Percentiles rank a stretch among this genome's conserved stretches.
These are phyloP conservation scores for Myotis planiceps DNA, from an alignment of 2,797 vertebrate genomes.

Conservation along the genomic window DNA sequence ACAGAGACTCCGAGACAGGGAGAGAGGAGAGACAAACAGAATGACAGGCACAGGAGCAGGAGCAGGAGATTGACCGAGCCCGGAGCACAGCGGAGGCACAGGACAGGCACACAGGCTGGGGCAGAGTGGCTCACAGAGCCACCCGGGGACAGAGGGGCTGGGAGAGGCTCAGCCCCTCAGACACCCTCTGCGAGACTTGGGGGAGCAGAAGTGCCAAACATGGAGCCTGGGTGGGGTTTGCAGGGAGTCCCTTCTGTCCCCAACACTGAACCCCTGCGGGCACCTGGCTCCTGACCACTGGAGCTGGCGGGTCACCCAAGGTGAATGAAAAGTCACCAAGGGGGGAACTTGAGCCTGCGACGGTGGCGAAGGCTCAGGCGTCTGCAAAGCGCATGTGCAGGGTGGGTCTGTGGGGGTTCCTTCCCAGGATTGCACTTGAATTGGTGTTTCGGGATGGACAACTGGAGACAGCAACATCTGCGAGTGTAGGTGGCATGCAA, in stretches of 20 bases:
- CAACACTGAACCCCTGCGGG: not conserved
- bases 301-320: constrained; percentile 10
- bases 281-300: not conserved
- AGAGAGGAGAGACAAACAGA: not conserved
- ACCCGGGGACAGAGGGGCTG: not conserved
- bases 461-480: fast-evolving
- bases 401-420: not conserved
- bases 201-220: not conserved
- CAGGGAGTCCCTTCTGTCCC: not conserved
- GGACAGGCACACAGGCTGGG: not conserved
- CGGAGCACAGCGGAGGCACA: not conserved
- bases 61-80: not conserved
- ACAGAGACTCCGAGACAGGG: not conserved
- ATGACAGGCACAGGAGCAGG: not conserved
- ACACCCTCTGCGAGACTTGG: not conserved
- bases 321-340: not conserved
- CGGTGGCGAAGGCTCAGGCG: not conserved
- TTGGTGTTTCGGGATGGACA: not conserved
- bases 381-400: not conserved
- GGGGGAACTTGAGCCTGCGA: not conserved
- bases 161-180: not conserved
- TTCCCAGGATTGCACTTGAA: fast-evolving
- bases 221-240: fast-evolving
- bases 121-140: not conserved
- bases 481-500: fast-evolving